These are phyloP conservation scores for Eudemis profundana DNA, from an alignment of 2,888 invertebrate genomes.

Conservation along the genomic window DNA sequence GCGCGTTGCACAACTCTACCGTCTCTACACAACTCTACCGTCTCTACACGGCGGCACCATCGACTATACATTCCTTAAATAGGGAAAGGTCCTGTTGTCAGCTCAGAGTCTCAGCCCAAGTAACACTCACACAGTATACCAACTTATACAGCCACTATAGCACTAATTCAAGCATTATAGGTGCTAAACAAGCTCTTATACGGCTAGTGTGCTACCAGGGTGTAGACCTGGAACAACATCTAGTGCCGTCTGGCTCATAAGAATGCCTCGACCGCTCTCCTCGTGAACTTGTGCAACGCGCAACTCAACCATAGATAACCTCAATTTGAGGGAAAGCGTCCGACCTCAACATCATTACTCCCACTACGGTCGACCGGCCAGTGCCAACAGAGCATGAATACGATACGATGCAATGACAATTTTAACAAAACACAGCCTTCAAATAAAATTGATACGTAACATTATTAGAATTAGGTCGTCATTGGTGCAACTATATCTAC, in stretches of 20 bases:
- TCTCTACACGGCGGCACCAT: too few species aligned
- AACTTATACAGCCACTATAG: too few species aligned
- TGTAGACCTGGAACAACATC: too few species aligned
- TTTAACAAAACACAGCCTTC: slow-evolving; percentile 63
- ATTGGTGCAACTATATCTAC: slow-evolving; percentile 63
- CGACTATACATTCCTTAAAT: too few species aligned
- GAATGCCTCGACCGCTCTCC: background rate
- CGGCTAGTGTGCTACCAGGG: too few species aligned
- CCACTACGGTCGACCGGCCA: slow-evolving; percentile 35
- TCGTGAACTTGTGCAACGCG: slow-evolving; percentile 32
- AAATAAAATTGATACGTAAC: slow-evolving; percentile 54
- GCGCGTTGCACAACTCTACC: slow-evolving; percentile 49
- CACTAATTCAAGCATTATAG: too few species aligned
- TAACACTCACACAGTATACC: too few species aligned
- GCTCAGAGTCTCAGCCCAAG: too few species aligned
- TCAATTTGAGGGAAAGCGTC: slow-evolving; percentile 37
- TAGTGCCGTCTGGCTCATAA: too few species aligned
- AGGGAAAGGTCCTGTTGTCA: too few species aligned
- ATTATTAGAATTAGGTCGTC: slow-evolving; percentile 60
- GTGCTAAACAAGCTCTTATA: too few species aligned
- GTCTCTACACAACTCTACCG: too few species aligned
- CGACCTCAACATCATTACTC: slow-evolving; percentile 21
- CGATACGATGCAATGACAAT: slow-evolving; percentile 51
- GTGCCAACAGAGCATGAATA: slow-evolving; percentile 43
- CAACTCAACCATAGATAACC: slow-evolving; percentile 29